phyloP scores from a whole-genome alignment of 1,140 invertebrate genomes.

The Brachionus asplanchnoidis region DNA sequence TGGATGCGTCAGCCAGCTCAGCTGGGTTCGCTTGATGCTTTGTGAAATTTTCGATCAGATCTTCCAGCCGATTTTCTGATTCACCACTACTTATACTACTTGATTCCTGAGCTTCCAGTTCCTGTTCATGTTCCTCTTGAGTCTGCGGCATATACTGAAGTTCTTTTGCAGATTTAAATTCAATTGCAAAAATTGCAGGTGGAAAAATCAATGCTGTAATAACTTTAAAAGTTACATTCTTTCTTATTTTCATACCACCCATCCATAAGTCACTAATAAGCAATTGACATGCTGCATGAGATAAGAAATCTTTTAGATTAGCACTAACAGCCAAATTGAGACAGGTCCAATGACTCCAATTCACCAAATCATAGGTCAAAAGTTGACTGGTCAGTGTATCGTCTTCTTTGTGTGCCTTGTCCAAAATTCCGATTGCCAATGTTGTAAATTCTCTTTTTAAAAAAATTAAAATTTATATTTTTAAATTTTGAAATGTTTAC shows the following conservation, averaged over 20 bases:
- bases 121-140: conserved; percentile 76
- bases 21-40: not conserved
- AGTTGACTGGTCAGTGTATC: conserved; percentile 89
- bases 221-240: conserved; percentile 88
- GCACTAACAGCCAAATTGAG: conserved; percentile 86
- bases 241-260: conserved; percentile 89
- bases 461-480: not conserved
- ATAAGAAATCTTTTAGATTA: conserved; percentile 82
- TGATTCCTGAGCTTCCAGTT: conserved; percentile 11
- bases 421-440: conserved; percentile 67
- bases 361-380: conserved; percentile 87
- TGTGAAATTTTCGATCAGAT: not conserved
- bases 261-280: conserved; percentile 97
- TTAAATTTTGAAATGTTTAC: conserved; percentile 46
- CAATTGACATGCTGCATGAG: conserved; percentile 93
- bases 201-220: conserved; percentile 82
- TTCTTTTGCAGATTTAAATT: conserved; percentile 93
- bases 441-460: conserved; percentile 23
- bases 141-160: conserved; percentile 87
- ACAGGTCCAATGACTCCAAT: conserved; percentile 92
- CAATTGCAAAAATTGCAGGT: conserved; percentile 76
- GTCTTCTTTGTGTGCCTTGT: conserved; percentile 91
- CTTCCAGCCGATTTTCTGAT: not conserved
- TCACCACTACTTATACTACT: not conserved
- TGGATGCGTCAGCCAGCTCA: not conserved